Percentiles rank a stretch among this genome's conserved stretches.
Conservation (phyloP, 2,797 vertebrate species). For the Hemitrygon akajei region DNA sequence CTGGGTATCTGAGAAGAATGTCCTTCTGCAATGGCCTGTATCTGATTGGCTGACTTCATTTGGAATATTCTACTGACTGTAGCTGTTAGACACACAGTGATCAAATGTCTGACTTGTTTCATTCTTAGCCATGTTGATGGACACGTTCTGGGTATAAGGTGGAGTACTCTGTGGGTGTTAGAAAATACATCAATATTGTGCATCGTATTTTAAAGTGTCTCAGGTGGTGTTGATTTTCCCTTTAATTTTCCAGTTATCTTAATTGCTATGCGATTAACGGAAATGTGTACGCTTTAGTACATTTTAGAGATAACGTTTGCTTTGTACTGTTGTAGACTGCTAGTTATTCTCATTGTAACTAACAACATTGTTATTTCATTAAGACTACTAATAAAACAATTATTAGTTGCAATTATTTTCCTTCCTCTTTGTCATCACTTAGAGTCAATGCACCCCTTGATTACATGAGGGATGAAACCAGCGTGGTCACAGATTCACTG, state of each 20-base stretch:
- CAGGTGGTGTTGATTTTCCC: conserved; percentile 28
- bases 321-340: background rate
- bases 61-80: background rate
- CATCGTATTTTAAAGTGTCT: background rate
- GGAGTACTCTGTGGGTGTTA: background rate
- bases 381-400: conserved; percentile 8
- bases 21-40: background rate
- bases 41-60: background rate
- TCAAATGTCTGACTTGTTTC: background rate
- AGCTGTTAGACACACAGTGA: background rate
- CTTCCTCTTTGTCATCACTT: too few relatives aligned
- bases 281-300: conserved; percentile 37
- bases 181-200: background rate
- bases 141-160: background rate
- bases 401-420: background rate
- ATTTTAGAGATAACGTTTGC: conserved; percentile 16
- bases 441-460: too few relatives aligned
- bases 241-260: conserved; percentile 20
- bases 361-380: conserved; percentile 23
- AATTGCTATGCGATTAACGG: conserved; percentile 34
- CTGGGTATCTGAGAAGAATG: background rate
- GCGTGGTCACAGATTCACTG: background rate
- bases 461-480: too few relatives aligned
- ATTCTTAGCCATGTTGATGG: background rate
- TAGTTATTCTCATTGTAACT: conserved; percentile 14